phyloP scores from a whole-genome alignment of 2,888 invertebrate genomes.

The Eledona agricola region DNA sequence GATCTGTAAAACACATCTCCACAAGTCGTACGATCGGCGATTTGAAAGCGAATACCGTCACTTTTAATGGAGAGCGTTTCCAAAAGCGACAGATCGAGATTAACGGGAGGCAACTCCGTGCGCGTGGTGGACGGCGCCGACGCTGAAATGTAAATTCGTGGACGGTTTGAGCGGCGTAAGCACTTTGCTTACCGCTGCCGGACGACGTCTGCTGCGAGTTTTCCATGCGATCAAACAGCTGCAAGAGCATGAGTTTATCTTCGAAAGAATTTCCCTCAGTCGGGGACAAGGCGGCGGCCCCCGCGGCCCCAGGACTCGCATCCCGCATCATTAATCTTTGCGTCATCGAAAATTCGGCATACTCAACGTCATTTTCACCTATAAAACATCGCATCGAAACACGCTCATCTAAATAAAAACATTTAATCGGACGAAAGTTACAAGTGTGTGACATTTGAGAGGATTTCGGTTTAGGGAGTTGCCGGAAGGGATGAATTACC shows the following conservation, averaged over 20 bases:
- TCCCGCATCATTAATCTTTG: slow-evolving; percentile 59
- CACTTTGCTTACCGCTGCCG: not conserved
- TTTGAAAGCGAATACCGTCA: slow-evolving; percentile 34
- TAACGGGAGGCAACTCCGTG: slow-evolving; percentile 52
- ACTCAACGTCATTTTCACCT: slow-evolving; percentile 77
- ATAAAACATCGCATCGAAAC: slow-evolving; percentile 32
- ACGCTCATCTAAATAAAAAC: slow-evolving; percentile 2
- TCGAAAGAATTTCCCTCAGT: slow-evolving; percentile 55
- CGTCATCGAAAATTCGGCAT: slow-evolving; percentile 67
- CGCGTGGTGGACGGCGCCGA: slow-evolving; percentile 7
- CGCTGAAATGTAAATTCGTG: slow-evolving; percentile 4
- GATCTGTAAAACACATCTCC: slow-evolving; percentile 20
- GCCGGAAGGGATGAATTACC: slow-evolving; percentile 36
- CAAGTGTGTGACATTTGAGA: slow-evolving; percentile 1
- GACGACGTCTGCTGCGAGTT: slow-evolving; percentile 17
- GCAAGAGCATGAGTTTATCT: slow-evolving; percentile 69
- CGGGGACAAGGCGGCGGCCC: slow-evolving; percentile 48
- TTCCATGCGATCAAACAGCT: slow-evolving; percentile 47
- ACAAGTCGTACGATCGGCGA: not conserved
- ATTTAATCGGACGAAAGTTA: slow-evolving; percentile 22
- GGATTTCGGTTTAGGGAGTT: slow-evolving; percentile 37
- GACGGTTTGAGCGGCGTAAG: too few relatives aligned
- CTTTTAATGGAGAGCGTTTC: slow-evolving; percentile 41
- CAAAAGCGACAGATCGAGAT: slow-evolving; percentile 48
- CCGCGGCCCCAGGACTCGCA: slow-evolving; percentile 46